A percentile compares a stretch with the other conserved stretches of the same genome.
These are phyloP conservation scores for Chaetoderma sp. DNA, from an alignment of 2,888 invertebrate species.

Conservation along the genomic window DNA sequence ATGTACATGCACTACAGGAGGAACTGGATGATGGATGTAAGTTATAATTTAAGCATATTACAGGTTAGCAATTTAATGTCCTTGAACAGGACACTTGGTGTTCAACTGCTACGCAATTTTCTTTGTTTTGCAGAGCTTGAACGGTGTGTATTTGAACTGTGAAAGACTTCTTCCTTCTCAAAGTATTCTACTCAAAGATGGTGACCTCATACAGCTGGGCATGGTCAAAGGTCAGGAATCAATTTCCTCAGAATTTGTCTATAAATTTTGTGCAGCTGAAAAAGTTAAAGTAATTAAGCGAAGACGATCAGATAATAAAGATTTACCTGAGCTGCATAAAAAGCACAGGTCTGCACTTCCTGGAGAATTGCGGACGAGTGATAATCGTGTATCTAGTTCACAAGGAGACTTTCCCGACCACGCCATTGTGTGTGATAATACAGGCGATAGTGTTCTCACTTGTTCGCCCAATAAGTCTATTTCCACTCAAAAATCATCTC, in stretches of 20 bases:
- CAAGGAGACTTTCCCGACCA: too few relatives aligned
- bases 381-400: not conserved
- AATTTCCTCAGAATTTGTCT: slow-evolving; percentile 50
- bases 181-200: slow-evolving; percentile 43
- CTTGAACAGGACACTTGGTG: too few relatives aligned
- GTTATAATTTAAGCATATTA: too few relatives aligned
- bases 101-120: not conserved
- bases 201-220: slow-evolving; percentile 56
- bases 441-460: not conserved
- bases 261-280: slow-evolving; percentile 43
- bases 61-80: too few relatives aligned
- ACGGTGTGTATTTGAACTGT: slow-evolving; percentile 59
- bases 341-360: too few relatives aligned
- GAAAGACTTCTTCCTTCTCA: slow-evolving; percentile 41
- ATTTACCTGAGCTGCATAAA: too few relatives aligned
- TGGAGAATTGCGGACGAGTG: not conserved
- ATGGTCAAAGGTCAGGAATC: slow-evolving; percentile 39
- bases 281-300: too few relatives aligned
- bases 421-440: not conserved
- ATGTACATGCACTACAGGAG: too few relatives aligned
- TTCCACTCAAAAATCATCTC: slow-evolving; percentile 21
- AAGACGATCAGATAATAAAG: too few relatives aligned
- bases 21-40: too few relatives aligned
- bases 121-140: slow-evolving; percentile 49
- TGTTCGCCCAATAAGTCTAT: not conserved